These are phyloP conservation scores for Hipposideros armiger DNA, from an alignment of 2,113 vertebrate species.

Conservation along the genomic window DNA sequence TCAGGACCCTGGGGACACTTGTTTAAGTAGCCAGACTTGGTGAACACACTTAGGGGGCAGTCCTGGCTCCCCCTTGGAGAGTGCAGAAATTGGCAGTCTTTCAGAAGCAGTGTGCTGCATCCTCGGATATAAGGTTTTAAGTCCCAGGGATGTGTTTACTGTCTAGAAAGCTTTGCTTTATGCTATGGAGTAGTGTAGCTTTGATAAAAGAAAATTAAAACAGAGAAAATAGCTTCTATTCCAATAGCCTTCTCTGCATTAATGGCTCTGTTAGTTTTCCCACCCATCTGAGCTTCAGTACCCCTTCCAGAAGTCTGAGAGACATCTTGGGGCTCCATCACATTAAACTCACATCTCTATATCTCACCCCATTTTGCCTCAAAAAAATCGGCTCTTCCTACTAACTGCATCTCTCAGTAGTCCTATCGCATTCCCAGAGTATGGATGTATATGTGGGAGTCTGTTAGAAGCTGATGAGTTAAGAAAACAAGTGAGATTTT, in stretches of 20 bases:
- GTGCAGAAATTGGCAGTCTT: neutral
- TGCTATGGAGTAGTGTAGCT: neutral
- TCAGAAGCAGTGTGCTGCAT: neutral
- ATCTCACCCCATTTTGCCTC: neutral
- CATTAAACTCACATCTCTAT: neutral
- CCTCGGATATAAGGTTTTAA: neutral
- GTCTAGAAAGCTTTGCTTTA: neutral
- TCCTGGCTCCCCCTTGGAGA: neutral
- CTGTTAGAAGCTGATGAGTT: neutral
- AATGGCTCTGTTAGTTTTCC: neutral
- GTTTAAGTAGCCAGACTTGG: neutral
- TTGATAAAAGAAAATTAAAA: neutral
- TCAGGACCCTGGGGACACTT: neutral
- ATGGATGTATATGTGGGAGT: neutral
- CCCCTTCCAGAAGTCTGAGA: neutral
- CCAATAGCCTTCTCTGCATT: neutral
- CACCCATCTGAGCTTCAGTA: neutral
- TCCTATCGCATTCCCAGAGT: neutral
- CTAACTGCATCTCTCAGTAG: neutral
- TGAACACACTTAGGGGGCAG: neutral
- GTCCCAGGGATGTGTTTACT: neutral
- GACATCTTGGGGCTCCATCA: too few species aligned
- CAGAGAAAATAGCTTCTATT: neutral
- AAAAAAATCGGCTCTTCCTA: neutral
- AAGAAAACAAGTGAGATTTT: neutral